A percentile compares a stretch with the other conserved stretches of the same genome.
Conservation (phyloP, 2,888 invertebrate species). For the Ochlodes sylvanus region DNA sequence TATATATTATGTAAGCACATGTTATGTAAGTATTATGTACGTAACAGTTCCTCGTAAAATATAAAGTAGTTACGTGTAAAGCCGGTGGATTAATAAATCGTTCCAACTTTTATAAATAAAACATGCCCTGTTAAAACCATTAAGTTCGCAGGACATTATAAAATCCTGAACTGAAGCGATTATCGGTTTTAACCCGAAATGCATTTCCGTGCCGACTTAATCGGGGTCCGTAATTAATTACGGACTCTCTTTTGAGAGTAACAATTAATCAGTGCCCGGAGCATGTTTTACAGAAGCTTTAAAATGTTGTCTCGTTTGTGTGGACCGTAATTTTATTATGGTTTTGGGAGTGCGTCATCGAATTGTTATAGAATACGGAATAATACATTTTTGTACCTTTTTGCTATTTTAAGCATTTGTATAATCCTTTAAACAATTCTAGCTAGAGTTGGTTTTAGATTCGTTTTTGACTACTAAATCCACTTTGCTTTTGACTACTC, state of each 20-base stretch:
- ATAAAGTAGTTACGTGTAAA: neutral
- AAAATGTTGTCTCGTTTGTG: neutral
- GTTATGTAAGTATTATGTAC: too few species aligned
- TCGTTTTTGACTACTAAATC: too few species aligned
- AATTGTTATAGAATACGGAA: neutral
- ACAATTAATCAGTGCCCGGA: conserved; percentile 15
- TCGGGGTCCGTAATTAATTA: conserved; percentile 26
- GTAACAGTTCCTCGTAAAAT: neutral
- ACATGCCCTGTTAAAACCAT: conserved; percentile 4
- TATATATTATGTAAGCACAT: too few species aligned
- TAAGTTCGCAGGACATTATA: neutral
- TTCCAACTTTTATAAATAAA: neutral
- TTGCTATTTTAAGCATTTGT: too few species aligned
- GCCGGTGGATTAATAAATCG: neutral
- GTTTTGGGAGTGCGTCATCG: neutral
- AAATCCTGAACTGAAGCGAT: conserved; percentile 8
- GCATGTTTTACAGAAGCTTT: conserved; percentile 3
- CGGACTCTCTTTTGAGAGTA: conserved; percentile 10
- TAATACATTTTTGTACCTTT: too few species aligned
- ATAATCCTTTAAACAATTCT: too few species aligned
- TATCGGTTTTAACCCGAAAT: conserved; percentile 19
- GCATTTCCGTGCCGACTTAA: conserved; percentile 25
- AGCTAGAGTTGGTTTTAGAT: too few species aligned
- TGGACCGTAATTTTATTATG: neutral
- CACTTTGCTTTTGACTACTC: too few species aligned